Evolutionary conservation across 1,140 invertebrate genomes (phyloP), one percentile per base, ranked within the genome.

Genomic region (Cherax quadricarinatus): DNA sequence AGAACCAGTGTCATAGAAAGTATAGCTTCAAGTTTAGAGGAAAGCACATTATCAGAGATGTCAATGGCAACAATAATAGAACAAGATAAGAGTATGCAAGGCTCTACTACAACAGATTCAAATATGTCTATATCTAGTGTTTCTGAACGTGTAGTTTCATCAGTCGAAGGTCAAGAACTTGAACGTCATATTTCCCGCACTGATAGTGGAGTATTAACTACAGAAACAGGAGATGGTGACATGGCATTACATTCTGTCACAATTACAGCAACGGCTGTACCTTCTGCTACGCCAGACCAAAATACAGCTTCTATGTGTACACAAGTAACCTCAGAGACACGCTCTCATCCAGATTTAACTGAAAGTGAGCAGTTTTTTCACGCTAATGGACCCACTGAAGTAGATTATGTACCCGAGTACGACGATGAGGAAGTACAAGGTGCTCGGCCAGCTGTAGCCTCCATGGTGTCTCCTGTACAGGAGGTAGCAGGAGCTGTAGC

Each of bases 321-420:
- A 4, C 96, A 96, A 94, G 95, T 96, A 12, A 96, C 95, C 48
- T 96, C 96, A 21, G 94, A 95, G 89, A 94, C 94, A 53, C 94
- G 95, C 51, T 73, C 89, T 80, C 66, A 91, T 53, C 94, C 94
- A 78, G 94, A 95, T 60, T 92, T 87, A n/a, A 94, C 95, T 78
- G 95, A 95, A 79, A 94, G 94, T 18, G 93, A 94, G 75, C 88
- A 66, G 89, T 93, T 89, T 93, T 93, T 90, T 91, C 94, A 95
- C 62, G 94, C 94, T 87, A 96, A 96, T 94, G 96, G 96, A 10
- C 96, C 96, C 60, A 96, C 96, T 41, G 96, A 96, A 94, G 95
- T 95, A 21, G 96, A 96, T 79, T 96, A 95, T 93, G 95, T 95
- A 92, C 94, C 95, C 85, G 95, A 96, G 94, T 95, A 95, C 94